Evolutionary conservation across 1,140 invertebrate species (phyloP).

Genomic region (Cherax quadricarinatus): DNA sequence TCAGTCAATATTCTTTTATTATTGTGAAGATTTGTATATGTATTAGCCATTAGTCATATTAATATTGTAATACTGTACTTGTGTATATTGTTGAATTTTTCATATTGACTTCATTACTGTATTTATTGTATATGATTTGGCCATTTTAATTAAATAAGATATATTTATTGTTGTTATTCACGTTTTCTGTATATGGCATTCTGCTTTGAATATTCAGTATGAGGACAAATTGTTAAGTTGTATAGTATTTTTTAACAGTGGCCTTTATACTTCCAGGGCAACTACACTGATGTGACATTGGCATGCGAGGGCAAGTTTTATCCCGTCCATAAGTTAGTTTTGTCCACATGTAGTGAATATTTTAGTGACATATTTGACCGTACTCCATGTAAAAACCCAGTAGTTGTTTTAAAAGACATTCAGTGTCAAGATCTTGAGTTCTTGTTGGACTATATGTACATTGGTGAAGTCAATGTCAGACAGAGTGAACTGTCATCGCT

Average conservation of each 20-base stretch:
- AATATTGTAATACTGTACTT: too few relatives aligned
- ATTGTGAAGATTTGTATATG: too few relatives aligned
- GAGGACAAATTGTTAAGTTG: not conserved
- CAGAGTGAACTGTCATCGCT: slow-evolving; percentile 70
- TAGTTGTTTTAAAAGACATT: slow-evolving; percentile 72
- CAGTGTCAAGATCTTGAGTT: slow-evolving; percentile 72
- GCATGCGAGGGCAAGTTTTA: slow-evolving; percentile 73
- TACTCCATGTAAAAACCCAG: slow-evolving; percentile 72
- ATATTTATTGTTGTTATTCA: too few relatives aligned
- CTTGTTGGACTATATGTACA: slow-evolving; percentile 73
- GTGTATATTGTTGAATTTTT: too few relatives aligned
- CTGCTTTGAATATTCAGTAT: too few relatives aligned
- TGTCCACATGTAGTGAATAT: slow-evolving; percentile 73
- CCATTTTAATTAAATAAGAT: too few relatives aligned
- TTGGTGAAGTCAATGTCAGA: slow-evolving; percentile 72
- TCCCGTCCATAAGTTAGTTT: slow-evolving; percentile 72
- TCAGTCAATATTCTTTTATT: too few relatives aligned
- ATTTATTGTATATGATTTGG: too few relatives aligned
- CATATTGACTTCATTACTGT: too few relatives aligned
- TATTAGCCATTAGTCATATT: too few relatives aligned
- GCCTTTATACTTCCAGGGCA: slow-evolving; percentile 54
- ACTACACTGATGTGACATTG: slow-evolving; percentile 72
- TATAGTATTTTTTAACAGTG: not conserved
- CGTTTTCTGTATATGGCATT: too few relatives aligned
- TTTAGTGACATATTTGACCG: slow-evolving; percentile 72